phyloP scores from a whole-genome alignment of 1,140 invertebrate genomes.

The Centruroides sculpturatus region DNA sequence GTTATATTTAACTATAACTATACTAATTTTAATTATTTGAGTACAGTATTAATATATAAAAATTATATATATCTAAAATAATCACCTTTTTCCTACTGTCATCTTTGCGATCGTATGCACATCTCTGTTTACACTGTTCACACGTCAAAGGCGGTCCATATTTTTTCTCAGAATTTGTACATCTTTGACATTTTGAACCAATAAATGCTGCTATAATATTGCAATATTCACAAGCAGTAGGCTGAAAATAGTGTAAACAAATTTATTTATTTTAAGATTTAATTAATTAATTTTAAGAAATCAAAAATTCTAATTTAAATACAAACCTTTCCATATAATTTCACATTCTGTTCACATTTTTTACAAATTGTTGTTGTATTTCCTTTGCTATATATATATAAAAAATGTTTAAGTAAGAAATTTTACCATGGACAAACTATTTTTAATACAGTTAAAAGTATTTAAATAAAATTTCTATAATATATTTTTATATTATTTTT shows the following conservation, averaged over 20 bases:
- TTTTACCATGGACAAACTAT: too few species aligned
- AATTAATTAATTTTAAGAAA: not conserved
- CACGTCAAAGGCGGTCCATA: slow-evolving; percentile 86
- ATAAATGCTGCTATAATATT: slow-evolving; percentile 95
- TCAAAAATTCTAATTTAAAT: not conserved
- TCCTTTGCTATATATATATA: slow-evolving; percentile 48
- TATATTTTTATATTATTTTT: too few species aligned
- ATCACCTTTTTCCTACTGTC: slow-evolving; percentile 74
- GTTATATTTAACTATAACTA: not conserved
- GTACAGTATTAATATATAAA: not conserved
- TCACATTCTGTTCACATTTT: slow-evolving; percentile 90
- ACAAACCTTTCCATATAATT: slow-evolving; percentile 56
- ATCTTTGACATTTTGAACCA: slow-evolving; percentile 73
- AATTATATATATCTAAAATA: too few species aligned
- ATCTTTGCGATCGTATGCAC: slow-evolving; percentile 89
- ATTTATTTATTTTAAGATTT: not conserved
- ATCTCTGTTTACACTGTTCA: slow-evolving; percentile 93
- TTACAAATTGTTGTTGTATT: slow-evolving; percentile 84
- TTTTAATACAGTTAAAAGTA: too few species aligned
- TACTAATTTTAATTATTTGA: not conserved
- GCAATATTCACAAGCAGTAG: slow-evolving; percentile 78
- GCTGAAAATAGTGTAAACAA: slow-evolving; percentile 6
- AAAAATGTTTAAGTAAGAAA: not conserved
- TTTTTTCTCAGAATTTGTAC: slow-evolving; percentile 80
- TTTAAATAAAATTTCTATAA: too few species aligned